Evolutionary conservation across 2,888 invertebrate species (phyloP).

Genomic region (Dysmachus trigonus): DNA sequence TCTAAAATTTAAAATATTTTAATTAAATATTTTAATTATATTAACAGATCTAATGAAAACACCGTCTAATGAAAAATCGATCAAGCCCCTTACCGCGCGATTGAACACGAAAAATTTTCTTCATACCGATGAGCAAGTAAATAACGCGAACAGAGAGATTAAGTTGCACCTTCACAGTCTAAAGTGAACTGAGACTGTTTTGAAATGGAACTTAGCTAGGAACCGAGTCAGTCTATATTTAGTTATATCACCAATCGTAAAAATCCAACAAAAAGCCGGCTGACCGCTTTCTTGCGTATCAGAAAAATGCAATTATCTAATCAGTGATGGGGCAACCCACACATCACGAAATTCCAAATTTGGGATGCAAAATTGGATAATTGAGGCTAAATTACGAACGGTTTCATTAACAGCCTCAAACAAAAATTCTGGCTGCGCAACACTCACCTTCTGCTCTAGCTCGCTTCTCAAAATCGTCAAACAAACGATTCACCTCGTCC

Average conservation of each 20-base stretch:
- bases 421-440: not conserved
- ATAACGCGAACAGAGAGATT: constrained; percentile 6
- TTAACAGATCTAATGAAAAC: not conserved
- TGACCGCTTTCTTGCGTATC: constrained; percentile 11
- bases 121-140: constrained; percentile 40
- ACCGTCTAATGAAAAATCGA: not conserved
- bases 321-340: constrained; percentile 35
- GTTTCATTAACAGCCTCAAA: not conserved
- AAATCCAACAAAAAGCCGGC: not conserved
- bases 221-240: not conserved
- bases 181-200: constrained; percentile 4
- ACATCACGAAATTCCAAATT: constrained; percentile 11
- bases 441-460: constrained; percentile 82
- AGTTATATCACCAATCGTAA: constrained; percentile 20
- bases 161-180: constrained; percentile 16
- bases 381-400: constrained; percentile 15
- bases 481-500: constrained; percentile 92
- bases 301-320: constrained; percentile 44
- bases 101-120: constrained; percentile 49
- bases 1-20: constrained; percentile 66
- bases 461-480: constrained; percentile 90
- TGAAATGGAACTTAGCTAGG: not conserved
- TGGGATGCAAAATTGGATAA: constrained; percentile 35
- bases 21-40: constrained; percentile 22
- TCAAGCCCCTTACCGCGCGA: constrained; percentile 44